Conservation (phyloP, 2,888 invertebrate genomes). For the Lycophotia porphyrea region DNA sequence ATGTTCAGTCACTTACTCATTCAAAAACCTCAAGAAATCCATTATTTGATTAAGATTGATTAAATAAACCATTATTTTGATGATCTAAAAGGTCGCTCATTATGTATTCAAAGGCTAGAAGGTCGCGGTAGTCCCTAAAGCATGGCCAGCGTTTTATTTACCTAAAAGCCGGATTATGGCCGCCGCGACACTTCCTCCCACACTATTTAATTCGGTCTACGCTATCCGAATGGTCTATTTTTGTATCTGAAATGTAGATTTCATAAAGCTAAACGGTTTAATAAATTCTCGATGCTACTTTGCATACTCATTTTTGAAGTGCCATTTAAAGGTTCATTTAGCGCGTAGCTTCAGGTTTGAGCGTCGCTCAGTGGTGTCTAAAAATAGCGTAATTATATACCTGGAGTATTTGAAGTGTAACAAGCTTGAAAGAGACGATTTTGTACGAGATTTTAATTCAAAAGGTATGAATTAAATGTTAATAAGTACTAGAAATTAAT, state of each 20-base stretch:
- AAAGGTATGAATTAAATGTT: constrained; percentile 47
- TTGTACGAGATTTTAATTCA: constrained; percentile 45
- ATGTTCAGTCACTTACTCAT: neutral
- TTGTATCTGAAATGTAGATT: constrained; percentile 54
- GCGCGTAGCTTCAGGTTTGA: constrained; percentile 37
- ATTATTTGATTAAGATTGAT: constrained; percentile 53
- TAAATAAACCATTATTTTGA: constrained; percentile 74
- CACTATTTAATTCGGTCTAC: constrained; percentile 70
- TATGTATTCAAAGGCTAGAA: constrained; percentile 78
- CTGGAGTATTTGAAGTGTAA: constrained; percentile 44
- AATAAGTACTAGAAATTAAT: constrained; percentile 52
- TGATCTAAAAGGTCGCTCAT: constrained; percentile 78
- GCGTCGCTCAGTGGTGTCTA: constrained; percentile 37
- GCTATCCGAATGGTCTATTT: constrained; percentile 64
- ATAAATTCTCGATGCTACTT: constrained; percentile 47
- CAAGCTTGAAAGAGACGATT: constrained; percentile 41
- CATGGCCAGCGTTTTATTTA: constrained; percentile 77
- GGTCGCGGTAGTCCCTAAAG: constrained; percentile 72
- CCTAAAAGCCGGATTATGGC: constrained; percentile 79
- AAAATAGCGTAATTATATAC: constrained; percentile 56
- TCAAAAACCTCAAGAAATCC: constrained; percentile 4
- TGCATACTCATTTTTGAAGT: constrained; percentile 48
- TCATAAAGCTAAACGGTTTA: constrained; percentile 47
- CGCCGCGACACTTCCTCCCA: constrained; percentile 72
- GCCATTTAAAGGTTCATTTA: constrained; percentile 52